Evolutionary conservation across 1,140 invertebrate species (phyloP).

Genomic region (Plectus sambesii): DNA sequence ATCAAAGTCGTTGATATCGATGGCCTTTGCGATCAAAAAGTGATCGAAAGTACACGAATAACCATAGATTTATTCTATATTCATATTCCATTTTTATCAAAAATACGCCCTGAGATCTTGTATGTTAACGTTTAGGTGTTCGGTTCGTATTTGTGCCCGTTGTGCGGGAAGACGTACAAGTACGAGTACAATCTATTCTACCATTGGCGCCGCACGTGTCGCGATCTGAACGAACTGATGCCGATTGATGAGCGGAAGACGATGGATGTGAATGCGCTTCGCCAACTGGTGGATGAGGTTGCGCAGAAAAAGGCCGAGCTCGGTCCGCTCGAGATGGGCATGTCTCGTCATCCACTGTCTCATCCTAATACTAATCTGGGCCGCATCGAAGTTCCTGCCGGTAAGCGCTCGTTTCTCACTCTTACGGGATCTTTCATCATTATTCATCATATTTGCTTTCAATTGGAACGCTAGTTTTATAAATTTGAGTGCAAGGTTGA

Average conservation of each 20-base stretch:
- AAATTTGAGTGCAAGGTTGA: constrained; percentile 1
- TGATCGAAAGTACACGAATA: too few relatives aligned
- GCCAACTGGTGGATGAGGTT: constrained; percentile 38
- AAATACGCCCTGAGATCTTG: too few relatives aligned
- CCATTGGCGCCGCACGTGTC: constrained; percentile 40
- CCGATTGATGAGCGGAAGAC: constrained; percentile 20
- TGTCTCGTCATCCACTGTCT: constrained; percentile 10
- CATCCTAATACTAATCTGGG: constrained; percentile 4
- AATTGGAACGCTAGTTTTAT: constrained; percentile 5
- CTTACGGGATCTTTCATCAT: too few relatives aligned
- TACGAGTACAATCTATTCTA: constrained; percentile 43
- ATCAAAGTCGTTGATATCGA: too few relatives aligned
- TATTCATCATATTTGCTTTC: constrained; percentile 6
- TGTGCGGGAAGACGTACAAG: constrained; percentile 42
- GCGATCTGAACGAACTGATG: constrained; percentile 35
- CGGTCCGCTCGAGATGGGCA: constrained; percentile 29
- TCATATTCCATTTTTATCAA: too few relatives aligned
- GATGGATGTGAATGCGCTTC: constrained; percentile 35
- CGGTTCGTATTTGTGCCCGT: constrained; percentile 35
- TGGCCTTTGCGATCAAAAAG: too few relatives aligned
- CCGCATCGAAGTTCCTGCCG: too few relatives aligned
- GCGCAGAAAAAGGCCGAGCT: constrained; percentile 32
- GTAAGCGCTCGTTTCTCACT: too few relatives aligned
- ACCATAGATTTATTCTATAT: too few relatives aligned
- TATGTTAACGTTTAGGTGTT: constrained; percentile 26